Percentiles rank a stretch among this genome's conserved stretches.
Conservation (phyloP, 1,140 invertebrate species). For the Medauroidea extradentata region DNA sequence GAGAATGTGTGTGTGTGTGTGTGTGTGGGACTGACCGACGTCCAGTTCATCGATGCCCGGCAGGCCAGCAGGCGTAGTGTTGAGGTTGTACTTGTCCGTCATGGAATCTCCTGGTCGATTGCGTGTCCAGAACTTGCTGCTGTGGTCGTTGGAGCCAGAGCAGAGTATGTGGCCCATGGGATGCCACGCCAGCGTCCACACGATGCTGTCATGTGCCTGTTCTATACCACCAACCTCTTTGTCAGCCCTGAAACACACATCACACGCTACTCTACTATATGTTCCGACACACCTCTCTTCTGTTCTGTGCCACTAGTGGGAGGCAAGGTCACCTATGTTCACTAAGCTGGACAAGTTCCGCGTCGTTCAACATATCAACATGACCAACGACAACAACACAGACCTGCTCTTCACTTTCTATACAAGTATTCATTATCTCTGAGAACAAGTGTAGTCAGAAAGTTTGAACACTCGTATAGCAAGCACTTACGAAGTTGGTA, state of each 20-base stretch:
- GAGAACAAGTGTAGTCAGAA: too few relatives aligned
- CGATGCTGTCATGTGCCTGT: slow-evolving; percentile 97
- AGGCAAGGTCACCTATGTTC: too few relatives aligned
- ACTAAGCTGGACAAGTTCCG: not conserved
- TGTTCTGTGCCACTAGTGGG: not conserved
- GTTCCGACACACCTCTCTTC: not conserved
- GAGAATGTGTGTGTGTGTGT: too few relatives aligned
- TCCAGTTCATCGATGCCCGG: slow-evolving; percentile 67
- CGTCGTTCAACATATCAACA: too few relatives aligned
- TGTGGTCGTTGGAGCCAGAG: slow-evolving; percentile 97
- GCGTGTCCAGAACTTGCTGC: slow-evolving; percentile 98
- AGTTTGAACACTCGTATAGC: too few relatives aligned
- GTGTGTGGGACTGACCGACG: slow-evolving; percentile 59
- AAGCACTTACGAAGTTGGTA: too few relatives aligned
- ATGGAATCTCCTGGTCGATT: slow-evolving; percentile 97
- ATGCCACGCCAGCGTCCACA: slow-evolving; percentile 99
- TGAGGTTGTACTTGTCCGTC: slow-evolving; percentile 96
- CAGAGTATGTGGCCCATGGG: slow-evolving; percentile 97
- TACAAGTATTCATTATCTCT: too few relatives aligned
- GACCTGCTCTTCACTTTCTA: too few relatives aligned
- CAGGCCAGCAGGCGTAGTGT: slow-evolving; percentile 76
- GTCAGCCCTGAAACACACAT: slow-evolving; percentile 69
- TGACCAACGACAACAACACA: too few relatives aligned
- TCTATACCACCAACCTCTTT: slow-evolving; percentile 98
- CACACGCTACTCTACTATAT: not conserved